Conservation (phyloP, 2,797 vertebrate species). For the Lepus townsendii region DNA sequence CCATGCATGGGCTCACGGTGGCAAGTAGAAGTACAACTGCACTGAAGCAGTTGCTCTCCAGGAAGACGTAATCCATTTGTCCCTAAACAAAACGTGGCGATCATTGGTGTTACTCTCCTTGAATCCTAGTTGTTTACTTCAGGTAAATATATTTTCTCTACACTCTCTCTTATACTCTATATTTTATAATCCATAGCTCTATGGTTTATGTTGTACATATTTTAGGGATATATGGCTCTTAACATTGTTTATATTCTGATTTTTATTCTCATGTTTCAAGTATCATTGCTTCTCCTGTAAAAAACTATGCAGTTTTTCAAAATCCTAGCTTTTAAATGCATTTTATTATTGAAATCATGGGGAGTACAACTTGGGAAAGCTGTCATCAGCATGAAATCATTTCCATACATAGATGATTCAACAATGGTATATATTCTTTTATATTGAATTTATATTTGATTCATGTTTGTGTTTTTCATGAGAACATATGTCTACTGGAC, state of each 20-base stretch:
- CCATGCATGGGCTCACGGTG: neutral
- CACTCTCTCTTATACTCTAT: neutral
- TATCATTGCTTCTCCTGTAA: neutral
- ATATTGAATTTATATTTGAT: neutral
- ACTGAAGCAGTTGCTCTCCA: neutral
- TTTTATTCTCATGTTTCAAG: neutral
- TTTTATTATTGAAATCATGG: neutral
- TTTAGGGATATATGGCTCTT: neutral
- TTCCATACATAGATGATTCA: conserved; percentile 53
- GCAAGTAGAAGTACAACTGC: neutral
- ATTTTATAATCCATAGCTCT: neutral
- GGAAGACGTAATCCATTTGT: neutral
- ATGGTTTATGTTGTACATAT: neutral
- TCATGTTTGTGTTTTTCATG: neutral
- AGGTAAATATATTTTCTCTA: neutral
- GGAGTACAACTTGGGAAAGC: neutral
- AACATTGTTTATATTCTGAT: neutral
- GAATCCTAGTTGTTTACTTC: neutral
- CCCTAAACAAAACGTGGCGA: neutral
- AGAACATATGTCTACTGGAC: neutral
- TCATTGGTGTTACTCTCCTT: neutral
- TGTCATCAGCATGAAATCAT: neutral
- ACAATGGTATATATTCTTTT: neutral
- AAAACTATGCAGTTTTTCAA: neutral
- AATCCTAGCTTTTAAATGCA: neutral